Base-by-base conservation (phyloP, 92 coral and sea anemone genomes). In the Paragorgia papillata region DNA sequence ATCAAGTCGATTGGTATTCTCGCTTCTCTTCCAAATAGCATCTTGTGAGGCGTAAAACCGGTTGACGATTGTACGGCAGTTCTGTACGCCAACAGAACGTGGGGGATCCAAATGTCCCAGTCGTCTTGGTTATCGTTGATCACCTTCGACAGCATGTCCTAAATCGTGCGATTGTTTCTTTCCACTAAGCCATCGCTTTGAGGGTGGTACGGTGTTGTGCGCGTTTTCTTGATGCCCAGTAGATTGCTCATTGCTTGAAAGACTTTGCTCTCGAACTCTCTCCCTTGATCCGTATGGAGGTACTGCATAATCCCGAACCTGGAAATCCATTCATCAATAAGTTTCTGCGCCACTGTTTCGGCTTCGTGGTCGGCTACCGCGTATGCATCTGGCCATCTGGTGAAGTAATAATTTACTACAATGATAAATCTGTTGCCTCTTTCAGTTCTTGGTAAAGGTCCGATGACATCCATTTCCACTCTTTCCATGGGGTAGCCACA, bases 401-500 rank as follows among this genome's bases (percentile, higher is more conserved):
- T 62, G 44, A 62, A 62, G 44, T 62, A 62, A 24, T 62, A 18
- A 33, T 5, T 62, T 14, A 62, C 15, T 2, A 62, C 68, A 7
- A 62, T 7, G 44, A 62, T 62, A 19, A 62, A 62, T 3, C 44
- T 37, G 31, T 62, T 62, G 25, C 68, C 68, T 62, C 24, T 2
- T 25, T 19, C 1, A 24, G 19, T 12, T 29, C 24, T 62, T 9
- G 87, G 87, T 9, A 83, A 78, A 13, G 87, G 87, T 15, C 87
- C 80, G 9, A 58, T 37, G 22, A 83, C 37, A 71, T 59, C 79
- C 43, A 83, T 76, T 17, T 65, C 74, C 14, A 79, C 76, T 62
- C 80, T 82, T 53, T 82, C 86, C 34, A 75, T 24, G 21, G 82
- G 86, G 57, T 55, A 83, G 31, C 78, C 78, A 26, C 76, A 53